Percentiles rank a stretch among this genome's conserved stretches.
Evolutionary conservation across 2,113 vertebrate species (phyloP).

Genomic region (Arenaria interpres): DNA sequence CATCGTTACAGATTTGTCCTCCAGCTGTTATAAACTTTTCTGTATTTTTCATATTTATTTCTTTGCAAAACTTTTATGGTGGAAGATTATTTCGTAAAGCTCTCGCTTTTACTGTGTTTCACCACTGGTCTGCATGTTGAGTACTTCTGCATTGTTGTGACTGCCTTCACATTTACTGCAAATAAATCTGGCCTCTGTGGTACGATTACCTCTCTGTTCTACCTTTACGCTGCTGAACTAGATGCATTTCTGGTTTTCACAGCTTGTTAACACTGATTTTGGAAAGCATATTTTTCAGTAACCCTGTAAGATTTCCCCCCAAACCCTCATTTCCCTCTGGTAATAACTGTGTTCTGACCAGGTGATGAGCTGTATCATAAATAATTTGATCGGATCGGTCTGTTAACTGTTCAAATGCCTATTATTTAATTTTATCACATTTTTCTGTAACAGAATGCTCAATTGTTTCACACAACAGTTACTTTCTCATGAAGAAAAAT

Average conservation of each 20-base stretch:
- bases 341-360: neutral
- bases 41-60: neutral
- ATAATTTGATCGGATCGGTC: rapidly evolving
- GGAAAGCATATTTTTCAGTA: neutral
- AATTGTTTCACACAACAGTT: neutral
- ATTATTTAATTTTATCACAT: neutral
- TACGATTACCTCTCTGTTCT: neutral
- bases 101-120: neutral
- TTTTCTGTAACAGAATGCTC: neutral
- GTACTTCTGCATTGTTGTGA: neutral
- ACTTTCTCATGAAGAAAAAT: neutral
- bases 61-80: neutral
- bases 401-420: neutral
- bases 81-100: neutral
- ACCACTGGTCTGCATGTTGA: neutral
- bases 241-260: neutral
- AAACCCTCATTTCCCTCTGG: neutral
- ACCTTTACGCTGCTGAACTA: neutral
- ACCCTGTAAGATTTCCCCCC: neutral
- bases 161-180: neutral
- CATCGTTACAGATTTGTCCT: neutral
- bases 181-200: neutral
- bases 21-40: neutral
- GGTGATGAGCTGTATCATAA: neutral
- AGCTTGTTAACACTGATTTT: neutral